Conservation (phyloP, 2,113 vertebrate genomes). For the Urocolius indicus region DNA sequence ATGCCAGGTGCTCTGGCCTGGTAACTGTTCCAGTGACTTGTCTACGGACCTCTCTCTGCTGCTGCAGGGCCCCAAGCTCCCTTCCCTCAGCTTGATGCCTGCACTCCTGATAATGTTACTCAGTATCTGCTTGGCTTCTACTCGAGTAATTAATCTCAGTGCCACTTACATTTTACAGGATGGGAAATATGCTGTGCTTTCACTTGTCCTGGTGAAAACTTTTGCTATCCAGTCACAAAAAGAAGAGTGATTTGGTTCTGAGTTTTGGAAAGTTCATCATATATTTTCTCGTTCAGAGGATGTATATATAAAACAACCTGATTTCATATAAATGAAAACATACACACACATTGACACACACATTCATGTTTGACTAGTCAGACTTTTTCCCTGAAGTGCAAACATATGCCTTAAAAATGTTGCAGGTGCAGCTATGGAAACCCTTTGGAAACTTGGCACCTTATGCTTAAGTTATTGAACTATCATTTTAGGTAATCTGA, state of each 20-base stretch:
- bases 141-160: not conserved
- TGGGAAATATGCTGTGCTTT: not conserved
- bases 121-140: not conserved
- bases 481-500: not conserved
- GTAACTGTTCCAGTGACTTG: rapidly evolving
- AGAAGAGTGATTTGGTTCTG: not conserved
- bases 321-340: not conserved
- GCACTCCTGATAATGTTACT: not conserved
- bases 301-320: not conserved
- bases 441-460: not conserved
- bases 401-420: not conserved
- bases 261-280: not conserved
- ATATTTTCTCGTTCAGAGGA: not conserved
- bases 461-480: not conserved
- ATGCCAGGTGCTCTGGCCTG: not conserved
- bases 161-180: not conserved
- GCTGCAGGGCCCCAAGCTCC: not conserved
- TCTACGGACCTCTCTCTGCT: too few relatives aligned
- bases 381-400: not conserved
- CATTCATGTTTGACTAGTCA: not conserved
- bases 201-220: not conserved
- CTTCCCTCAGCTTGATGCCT: not conserved
- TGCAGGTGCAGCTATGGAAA: not conserved
- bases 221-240: not conserved
- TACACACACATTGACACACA: too few relatives aligned